Conservation (phyloP, 1,140 invertebrate species). For the Asbolus verrucosus region DNA sequence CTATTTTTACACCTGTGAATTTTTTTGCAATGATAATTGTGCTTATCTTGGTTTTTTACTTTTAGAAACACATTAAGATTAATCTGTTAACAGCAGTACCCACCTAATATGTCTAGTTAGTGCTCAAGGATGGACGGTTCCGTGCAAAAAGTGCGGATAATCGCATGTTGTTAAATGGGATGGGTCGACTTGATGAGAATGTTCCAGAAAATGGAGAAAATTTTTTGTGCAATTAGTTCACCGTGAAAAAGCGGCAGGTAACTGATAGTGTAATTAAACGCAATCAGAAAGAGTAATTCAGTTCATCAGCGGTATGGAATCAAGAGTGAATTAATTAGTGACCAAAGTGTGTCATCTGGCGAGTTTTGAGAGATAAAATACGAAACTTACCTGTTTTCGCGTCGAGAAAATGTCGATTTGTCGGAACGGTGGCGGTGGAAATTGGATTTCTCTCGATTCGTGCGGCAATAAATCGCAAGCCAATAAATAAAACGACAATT, state of each 20-base stretch:
- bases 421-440: conserved; percentile 3
- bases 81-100: neutral
- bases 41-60: neutral
- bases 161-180: neutral
- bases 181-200: neutral
- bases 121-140: neutral
- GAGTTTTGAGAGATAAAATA: neutral
- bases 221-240: neutral
- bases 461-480: conserved; percentile 33
- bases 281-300: neutral
- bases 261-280: neutral
- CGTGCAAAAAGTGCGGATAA: neutral
- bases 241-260: neutral
- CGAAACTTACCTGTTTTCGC: conserved; percentile 3
- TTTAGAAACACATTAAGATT: neutral
- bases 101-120: neutral
- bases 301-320: neutral
- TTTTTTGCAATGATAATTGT: no score
- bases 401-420: neutral
- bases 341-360: conserved; percentile 14
- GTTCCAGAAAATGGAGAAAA: neutral
- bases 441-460: neutral
- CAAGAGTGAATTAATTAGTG: conserved; percentile 7
- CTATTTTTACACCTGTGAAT: no score
- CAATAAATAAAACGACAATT: conserved; percentile 45